phyloP scores from a whole-genome alignment of 2,888 invertebrate genomes.

The Eulithis testata region DNA sequence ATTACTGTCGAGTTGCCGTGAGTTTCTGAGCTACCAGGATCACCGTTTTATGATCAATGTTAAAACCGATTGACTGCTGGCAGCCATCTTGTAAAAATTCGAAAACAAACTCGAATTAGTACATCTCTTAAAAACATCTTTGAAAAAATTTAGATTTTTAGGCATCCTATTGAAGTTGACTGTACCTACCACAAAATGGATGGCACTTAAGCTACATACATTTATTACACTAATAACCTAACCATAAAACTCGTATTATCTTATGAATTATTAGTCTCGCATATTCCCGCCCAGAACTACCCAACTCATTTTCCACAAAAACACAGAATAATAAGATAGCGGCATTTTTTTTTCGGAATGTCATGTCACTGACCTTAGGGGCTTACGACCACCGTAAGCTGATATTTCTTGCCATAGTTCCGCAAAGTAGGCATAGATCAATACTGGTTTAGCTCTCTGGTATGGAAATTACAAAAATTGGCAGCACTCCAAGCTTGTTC shows the following conservation, averaged over 20 bases:
- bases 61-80: not conserved
- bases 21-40: not conserved
- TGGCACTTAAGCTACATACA: slow-evolving; percentile 15
- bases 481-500: slow-evolving; percentile 63
- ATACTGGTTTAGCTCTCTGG: slow-evolving; percentile 39
- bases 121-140: too few relatives aligned
- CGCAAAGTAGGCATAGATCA: slow-evolving; percentile 43
- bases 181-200: not conserved
- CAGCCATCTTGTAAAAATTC: not conserved
- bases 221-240: slow-evolving; percentile 27
- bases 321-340: slow-evolving; percentile 38
- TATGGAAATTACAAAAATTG: slow-evolving; percentile 70
- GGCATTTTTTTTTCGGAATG: slow-evolving; percentile 44
- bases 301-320: slow-evolving; percentile 35
- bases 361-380: slow-evolving; percentile 59
- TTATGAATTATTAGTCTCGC: slow-evolving; percentile 28
- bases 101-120: too few relatives aligned
- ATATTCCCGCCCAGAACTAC: slow-evolving; percentile 26
- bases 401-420: slow-evolving; percentile 38
- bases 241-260: slow-evolving; percentile 31
- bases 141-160: too few relatives aligned
- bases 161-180: too few relatives aligned
- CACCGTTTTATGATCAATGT: not conserved
- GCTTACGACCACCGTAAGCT: slow-evolving; percentile 48
- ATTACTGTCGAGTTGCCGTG: slow-evolving; percentile 10